A percentile compares a stretch with the other conserved stretches of the same genome.
These are phyloP conservation scores for Pecten maximus DNA, from an alignment of 2,888 invertebrate species.

Conservation along the genomic window DNA sequence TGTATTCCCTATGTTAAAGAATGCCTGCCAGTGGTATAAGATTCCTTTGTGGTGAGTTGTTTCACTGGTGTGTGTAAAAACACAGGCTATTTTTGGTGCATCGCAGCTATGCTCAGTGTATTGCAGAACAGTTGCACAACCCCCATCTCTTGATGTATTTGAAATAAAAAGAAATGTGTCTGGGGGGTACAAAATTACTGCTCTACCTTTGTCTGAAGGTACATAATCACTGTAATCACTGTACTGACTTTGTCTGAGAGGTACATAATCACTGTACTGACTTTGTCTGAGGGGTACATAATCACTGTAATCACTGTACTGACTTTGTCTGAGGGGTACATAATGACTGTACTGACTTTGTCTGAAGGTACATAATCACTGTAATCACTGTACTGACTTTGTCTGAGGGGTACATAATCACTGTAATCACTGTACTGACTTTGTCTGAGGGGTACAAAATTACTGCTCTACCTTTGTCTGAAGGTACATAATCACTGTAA, in stretches of 20 bases:
- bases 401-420: too few species aligned
- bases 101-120: not conserved
- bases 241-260: not conserved
- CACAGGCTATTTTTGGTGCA: slow-evolving; percentile 27
- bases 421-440: too few species aligned
- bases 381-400: too few species aligned
- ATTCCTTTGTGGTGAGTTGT: slow-evolving; percentile 33
- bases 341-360: not conserved
- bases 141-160: slow-evolving; percentile 17
- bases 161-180: not conserved
- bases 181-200: not conserved
- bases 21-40: slow-evolving; percentile 1
- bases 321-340: not conserved
- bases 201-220: not conserved
- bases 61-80: slow-evolving; percentile 22
- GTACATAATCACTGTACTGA: not conserved
- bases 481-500: too few species aligned
- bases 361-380: not conserved
- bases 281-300: not conserved
- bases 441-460: too few species aligned
- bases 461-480: too few species aligned
- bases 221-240: not conserved
- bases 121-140: not conserved
- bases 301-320: not conserved
- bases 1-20: slow-evolving; percentile 22